A percentile compares a stretch with the other conserved stretches of the same genome.
Conservation (phyloP, 2,888 invertebrate genomes). For the Anthophora plumipes region DNA sequence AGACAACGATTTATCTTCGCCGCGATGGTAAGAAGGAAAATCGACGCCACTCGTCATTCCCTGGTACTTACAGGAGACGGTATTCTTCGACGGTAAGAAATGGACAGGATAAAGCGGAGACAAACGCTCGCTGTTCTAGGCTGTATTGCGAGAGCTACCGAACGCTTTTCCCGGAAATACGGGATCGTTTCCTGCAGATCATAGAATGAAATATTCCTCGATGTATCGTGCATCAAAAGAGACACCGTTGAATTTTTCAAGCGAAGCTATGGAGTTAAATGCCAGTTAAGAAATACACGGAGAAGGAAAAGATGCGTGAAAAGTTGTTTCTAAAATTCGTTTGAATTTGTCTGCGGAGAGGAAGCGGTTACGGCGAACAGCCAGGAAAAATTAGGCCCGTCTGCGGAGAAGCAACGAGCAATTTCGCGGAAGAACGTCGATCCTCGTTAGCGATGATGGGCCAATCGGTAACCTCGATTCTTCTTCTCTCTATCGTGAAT, state of each 20-base stretch:
- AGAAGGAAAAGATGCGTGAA: no score
- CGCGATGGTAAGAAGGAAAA: background rate
- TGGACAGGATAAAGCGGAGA: background rate
- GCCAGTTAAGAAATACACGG: no score
- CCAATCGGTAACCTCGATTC: constrained; percentile 41
- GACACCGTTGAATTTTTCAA: no score
- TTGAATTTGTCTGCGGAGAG: background rate
- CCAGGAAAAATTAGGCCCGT: constrained; percentile 3
- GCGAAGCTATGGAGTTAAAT: no score
- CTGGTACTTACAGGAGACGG: background rate
- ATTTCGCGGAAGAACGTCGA: constrained; percentile 13
- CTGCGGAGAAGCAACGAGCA: background rate
- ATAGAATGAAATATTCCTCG: no score
- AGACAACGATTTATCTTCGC: background rate
- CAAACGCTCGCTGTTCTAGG: background rate
- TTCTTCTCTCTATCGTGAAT: constrained; percentile 24
- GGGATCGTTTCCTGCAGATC: no score
- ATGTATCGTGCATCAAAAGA: no score
- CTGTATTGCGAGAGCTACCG: background rate
- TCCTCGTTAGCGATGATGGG: constrained; percentile 20
- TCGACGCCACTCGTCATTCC: background rate
- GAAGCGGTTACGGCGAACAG: background rate
- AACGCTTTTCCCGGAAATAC: background rate
- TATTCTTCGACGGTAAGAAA: background rate
- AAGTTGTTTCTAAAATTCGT: constrained; percentile 19